Conservation (phyloP, 2,113 vertebrate genomes). For the Xenus cinereus region DNA sequence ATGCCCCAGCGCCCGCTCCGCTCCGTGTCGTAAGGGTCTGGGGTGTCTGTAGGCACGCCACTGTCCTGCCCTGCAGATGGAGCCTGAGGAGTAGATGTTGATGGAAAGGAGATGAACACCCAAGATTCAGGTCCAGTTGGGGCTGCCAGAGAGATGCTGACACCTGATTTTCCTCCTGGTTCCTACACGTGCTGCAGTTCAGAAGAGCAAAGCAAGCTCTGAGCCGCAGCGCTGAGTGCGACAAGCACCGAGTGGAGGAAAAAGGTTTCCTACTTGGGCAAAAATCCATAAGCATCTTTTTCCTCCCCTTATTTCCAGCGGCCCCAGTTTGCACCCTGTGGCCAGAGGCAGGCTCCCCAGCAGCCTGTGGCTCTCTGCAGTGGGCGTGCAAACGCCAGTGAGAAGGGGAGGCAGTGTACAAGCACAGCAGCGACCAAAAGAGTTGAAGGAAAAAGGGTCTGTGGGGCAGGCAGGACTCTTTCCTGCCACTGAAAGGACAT, state of each 20-base stretch:
- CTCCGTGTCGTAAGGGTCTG: not conserved
- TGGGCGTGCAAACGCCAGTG: not conserved
- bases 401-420: not conserved
- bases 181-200: not conserved
- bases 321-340: not conserved
- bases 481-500: not conserved
- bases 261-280: not conserved
- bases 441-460: not conserved
- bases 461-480: not conserved
- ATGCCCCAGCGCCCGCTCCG: rapidly evolving
- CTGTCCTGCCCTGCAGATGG: not conserved
- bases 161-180: not conserved
- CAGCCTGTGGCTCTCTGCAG: not conserved
- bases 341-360: not conserved
- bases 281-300: not conserved
- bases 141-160: not conserved
- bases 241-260: not conserved
- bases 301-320: not conserved
- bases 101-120: not conserved
- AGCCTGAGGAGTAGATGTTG: not conserved
- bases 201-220: not conserved
- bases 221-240: not conserved
- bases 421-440: not conserved
- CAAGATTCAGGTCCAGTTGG: not conserved
- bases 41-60: rapidly evolving